These are phyloP conservation scores for Tapera naevia DNA, from an alignment of 2,797 vertebrate species.

Conservation along the genomic window DNA sequence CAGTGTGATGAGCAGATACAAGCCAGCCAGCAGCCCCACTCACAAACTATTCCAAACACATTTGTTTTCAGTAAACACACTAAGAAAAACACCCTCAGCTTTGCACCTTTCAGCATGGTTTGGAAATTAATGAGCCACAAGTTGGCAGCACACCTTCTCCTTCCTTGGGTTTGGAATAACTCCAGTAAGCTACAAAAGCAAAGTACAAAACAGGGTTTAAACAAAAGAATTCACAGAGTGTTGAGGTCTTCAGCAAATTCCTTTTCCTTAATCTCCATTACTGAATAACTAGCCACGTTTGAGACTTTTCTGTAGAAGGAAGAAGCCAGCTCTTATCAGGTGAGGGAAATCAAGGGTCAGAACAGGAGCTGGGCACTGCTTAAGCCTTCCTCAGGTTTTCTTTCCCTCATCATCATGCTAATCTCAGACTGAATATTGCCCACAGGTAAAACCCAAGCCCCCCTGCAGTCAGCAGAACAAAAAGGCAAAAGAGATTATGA, in stretches of 20 bases:
- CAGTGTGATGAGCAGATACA: background rate
- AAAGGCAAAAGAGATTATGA: background rate
- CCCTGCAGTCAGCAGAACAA: background rate
- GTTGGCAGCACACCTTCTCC: background rate
- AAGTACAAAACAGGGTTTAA: background rate
- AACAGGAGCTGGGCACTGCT: background rate
- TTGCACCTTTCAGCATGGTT: background rate
- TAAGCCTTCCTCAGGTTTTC: background rate
- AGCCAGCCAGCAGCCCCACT: background rate
- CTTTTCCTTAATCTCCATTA: constrained; percentile 3
- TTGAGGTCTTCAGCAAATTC: background rate
- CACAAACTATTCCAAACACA: background rate
- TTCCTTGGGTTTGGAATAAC: background rate
- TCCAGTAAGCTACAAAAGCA: background rate
- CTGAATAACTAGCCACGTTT: constrained; percentile 35
- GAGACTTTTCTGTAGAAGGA: background rate
- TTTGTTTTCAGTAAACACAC: background rate
- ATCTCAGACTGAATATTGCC: background rate
- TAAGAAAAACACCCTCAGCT: background rate
- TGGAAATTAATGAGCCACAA: background rate
- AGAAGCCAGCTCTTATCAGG: constrained; percentile 21
- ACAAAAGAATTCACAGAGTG: background rate
- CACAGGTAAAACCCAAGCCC: background rate
- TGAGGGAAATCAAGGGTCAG: constrained; percentile 22
- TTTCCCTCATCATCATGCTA: background rate